Percentiles rank a stretch among this genome's conserved stretches.
These are phyloP conservation scores for Hermaeophaga mercurialis DNA, from an alignment of 2,888 invertebrate species.

Conservation along the genomic window DNA sequence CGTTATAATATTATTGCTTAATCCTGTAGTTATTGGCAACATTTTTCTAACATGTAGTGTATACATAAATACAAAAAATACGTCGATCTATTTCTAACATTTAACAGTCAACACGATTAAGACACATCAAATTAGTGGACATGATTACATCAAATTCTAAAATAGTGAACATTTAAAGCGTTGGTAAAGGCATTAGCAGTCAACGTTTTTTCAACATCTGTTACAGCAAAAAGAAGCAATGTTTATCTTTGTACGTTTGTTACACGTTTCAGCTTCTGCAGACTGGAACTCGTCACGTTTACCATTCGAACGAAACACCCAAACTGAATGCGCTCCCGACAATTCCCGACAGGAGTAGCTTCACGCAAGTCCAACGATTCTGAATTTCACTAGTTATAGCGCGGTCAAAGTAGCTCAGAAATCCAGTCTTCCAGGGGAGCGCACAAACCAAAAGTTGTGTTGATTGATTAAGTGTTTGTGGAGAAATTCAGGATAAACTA, in stretches of 20 bases:
- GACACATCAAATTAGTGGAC: constrained; percentile 30
- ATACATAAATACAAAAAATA: constrained; percentile 29
- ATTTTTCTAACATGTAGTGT: not conserved
- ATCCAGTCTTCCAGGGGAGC: not conserved
- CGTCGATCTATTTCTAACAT: constrained; percentile 28
- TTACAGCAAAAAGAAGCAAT: not conserved
- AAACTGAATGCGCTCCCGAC: constrained; percentile 49
- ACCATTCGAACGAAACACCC: constrained; percentile 48
- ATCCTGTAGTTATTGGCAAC: constrained; percentile 8
- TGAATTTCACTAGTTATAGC: constrained; percentile 14
- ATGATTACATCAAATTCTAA: constrained; percentile 5
- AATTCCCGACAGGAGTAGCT: constrained; percentile 55
- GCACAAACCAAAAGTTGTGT: too few species aligned
- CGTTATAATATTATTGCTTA: constrained; percentile 24
- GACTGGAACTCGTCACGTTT: constrained; percentile 34
- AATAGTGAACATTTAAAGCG: constrained; percentile 26
- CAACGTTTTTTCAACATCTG: not conserved
- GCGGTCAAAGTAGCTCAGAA: constrained; percentile 19
- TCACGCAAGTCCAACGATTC: constrained; percentile 44
- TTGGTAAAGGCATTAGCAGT: constrained; percentile 16
- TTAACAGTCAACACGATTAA: constrained; percentile 31
- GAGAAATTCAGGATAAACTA: too few species aligned
- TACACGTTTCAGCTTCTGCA: constrained; percentile 15
- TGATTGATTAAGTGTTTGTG: too few species aligned
- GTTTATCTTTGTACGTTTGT: constrained; percentile 11